phyloP scores from a whole-genome alignment of 2,113 vertebrate genomes.

The Myrmecophaga tridactyla region DNA sequence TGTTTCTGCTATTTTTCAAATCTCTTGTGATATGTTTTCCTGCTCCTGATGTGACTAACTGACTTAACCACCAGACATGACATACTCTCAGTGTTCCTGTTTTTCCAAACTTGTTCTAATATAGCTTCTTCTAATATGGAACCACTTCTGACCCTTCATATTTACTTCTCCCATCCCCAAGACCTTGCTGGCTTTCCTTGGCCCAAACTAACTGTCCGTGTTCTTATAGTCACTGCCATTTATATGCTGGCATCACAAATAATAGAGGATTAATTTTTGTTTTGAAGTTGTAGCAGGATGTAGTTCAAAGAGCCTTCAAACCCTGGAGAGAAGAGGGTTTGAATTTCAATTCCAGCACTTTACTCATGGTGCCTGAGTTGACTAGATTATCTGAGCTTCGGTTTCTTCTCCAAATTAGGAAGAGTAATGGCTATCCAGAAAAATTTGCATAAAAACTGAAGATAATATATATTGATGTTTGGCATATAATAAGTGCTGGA shows the following conservation, averaged over 20 bases:
- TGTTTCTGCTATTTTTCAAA: background rate
- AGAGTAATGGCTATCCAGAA: background rate
- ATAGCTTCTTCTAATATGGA: no score
- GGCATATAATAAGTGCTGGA: background rate
- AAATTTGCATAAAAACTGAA: background rate
- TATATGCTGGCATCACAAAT: background rate
- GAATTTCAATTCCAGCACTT: background rate
- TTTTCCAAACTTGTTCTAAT: background rate
- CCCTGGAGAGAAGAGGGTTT: background rate
- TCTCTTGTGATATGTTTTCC: background rate
- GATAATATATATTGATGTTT: background rate
- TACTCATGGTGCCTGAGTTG: background rate
- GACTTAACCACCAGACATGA: background rate
- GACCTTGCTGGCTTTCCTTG: background rate
- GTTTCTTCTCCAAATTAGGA: background rate
- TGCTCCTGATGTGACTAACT: background rate
- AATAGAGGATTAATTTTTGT: background rate
- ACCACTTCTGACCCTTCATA: background rate
- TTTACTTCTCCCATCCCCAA: background rate
- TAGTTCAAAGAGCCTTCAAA: background rate
- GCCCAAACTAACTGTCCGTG: background rate
- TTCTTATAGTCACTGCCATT: background rate
- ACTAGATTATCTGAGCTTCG: background rate
- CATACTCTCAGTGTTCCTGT: background rate
- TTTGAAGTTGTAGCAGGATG: background rate